A percentile compares a stretch with the other conserved stretches of the same genome.
Conservation (phyloP, 2,888 invertebrate genomes). For the Thymelicus sylvestris region DNA sequence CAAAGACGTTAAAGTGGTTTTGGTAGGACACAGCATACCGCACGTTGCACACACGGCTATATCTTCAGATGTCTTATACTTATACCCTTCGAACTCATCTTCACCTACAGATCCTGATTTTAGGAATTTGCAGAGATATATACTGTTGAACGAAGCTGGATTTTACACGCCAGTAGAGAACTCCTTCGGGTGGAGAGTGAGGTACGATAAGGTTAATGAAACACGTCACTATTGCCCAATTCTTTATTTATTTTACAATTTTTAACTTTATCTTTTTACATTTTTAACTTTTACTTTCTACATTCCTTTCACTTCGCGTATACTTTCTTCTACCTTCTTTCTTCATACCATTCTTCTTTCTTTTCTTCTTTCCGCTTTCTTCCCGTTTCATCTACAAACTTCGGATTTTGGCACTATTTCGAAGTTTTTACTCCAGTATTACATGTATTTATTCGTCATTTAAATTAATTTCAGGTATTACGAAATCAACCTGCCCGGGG, state of each 20-base stretch:
- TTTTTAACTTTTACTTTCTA: too few relatives aligned
- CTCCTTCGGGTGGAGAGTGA: slow-evolving; percentile 67
- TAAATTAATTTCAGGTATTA: slow-evolving; percentile 64
- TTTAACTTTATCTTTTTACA: too few relatives aligned
- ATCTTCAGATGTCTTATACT: slow-evolving; percentile 37
- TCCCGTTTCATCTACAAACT: too few relatives aligned
- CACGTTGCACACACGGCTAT: slow-evolving; percentile 15
- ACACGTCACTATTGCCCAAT: not conserved
- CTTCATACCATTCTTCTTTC: too few relatives aligned
- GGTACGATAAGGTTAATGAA: slow-evolving; percentile 50
- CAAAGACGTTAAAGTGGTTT: slow-evolving; percentile 45
- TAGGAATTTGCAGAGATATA: slow-evolving; percentile 56
- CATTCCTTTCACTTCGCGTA: too few relatives aligned
- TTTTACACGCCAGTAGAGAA: slow-evolving; percentile 74
- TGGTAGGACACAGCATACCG: slow-evolving; percentile 53
- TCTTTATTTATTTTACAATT: too few relatives aligned
- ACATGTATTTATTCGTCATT: not conserved
- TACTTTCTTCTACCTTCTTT: too few relatives aligned
- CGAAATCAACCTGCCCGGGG: slow-evolving; percentile 50
- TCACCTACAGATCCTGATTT: slow-evolving; percentile 43
- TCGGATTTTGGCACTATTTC: too few relatives aligned
- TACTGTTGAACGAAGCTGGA: slow-evolving; percentile 64
- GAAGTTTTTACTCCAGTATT: too few relatives aligned
- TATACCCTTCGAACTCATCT: slow-evolving; percentile 48
- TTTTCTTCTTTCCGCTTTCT: too few relatives aligned